Conservation (phyloP, 1,140 invertebrate species). For the Drosophila nigromelanica region DNA sequence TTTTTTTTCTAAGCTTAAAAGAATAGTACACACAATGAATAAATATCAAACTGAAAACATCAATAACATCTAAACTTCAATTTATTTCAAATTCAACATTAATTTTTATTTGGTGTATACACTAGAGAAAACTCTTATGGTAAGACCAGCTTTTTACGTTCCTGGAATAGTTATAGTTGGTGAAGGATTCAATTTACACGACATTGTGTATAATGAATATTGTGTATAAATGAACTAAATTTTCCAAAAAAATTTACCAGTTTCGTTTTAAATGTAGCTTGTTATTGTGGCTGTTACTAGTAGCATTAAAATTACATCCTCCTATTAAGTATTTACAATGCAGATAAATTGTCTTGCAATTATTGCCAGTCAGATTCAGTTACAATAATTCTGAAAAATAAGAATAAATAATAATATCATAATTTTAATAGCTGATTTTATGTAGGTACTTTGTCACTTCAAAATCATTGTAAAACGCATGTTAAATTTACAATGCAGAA, state of each 20-base stretch:
- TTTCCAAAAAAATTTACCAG: too few species aligned
- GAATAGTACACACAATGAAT: conserved; percentile 53
- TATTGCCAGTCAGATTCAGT: too few species aligned
- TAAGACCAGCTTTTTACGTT: too few species aligned
- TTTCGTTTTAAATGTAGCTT: not conserved
- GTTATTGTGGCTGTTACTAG: too few species aligned
- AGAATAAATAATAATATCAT: too few species aligned
- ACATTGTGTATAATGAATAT: too few species aligned
- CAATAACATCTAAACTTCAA: not conserved
- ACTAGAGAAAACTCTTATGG: too few species aligned
- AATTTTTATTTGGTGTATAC: not conserved
- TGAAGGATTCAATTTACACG: not conserved
- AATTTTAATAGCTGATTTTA: too few species aligned
- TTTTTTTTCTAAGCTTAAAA: conserved; percentile 43
- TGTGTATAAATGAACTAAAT: not conserved
- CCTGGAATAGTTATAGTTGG: too few species aligned
- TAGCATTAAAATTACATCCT: not conserved
- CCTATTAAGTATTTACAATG: not conserved
- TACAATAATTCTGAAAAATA: too few species aligned
- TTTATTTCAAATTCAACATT: not conserved
- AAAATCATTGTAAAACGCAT: not conserved
- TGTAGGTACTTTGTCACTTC: too few species aligned
- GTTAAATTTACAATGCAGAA: not conserved
- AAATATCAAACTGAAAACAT: conserved; percentile 53
- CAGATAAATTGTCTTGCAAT: not conserved